phyloP scores from a whole-genome alignment of 2,888 invertebrate species.

The Drosophila eohydei region DNA sequence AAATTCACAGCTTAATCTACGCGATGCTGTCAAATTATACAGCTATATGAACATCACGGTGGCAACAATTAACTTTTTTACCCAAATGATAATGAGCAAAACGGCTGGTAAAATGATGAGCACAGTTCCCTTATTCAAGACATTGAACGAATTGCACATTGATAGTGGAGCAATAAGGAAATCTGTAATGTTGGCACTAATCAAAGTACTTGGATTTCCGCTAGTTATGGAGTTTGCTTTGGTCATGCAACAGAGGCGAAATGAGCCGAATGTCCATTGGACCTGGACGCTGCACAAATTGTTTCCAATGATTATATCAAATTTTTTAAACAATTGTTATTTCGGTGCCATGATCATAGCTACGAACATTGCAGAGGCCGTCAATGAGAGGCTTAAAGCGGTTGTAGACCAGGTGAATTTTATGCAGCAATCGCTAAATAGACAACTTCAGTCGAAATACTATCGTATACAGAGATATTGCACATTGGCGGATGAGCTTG shows the following conservation, averaged over 20 bases:
- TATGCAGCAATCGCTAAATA: slow-evolving; percentile 63
- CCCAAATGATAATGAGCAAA: slow-evolving; percentile 42
- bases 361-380: slow-evolving; percentile 55
- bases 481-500: slow-evolving; percentile 79
- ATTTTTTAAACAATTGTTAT: slow-evolving; percentile 76
- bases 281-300: slow-evolving; percentile 69
- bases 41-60: slow-evolving; percentile 78
- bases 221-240: slow-evolving; percentile 64
- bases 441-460: slow-evolving; percentile 65
- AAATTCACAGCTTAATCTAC: slow-evolving; percentile 62
- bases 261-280: slow-evolving; percentile 60
- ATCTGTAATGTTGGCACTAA: slow-evolving; percentile 46
- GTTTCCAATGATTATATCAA: slow-evolving; percentile 78
- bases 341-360: slow-evolving; percentile 73
- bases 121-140: slow-evolving; percentile 54
- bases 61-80: slow-evolving; percentile 66
- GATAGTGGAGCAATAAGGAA: slow-evolving; percentile 35
- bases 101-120: slow-evolving; percentile 55
- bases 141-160: slow-evolving; percentile 60
- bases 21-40: slow-evolving; percentile 74
- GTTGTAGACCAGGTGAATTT: slow-evolving; percentile 71
- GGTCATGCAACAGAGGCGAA: slow-evolving; percentile 62
- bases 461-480: slow-evolving; percentile 82
- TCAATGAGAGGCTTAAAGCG: slow-evolving; percentile 69
- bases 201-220: slow-evolving; percentile 73